Base-by-base conservation (phyloP, 2,797 vertebrate species). In the Spinibarbus caldwelli region DNA sequence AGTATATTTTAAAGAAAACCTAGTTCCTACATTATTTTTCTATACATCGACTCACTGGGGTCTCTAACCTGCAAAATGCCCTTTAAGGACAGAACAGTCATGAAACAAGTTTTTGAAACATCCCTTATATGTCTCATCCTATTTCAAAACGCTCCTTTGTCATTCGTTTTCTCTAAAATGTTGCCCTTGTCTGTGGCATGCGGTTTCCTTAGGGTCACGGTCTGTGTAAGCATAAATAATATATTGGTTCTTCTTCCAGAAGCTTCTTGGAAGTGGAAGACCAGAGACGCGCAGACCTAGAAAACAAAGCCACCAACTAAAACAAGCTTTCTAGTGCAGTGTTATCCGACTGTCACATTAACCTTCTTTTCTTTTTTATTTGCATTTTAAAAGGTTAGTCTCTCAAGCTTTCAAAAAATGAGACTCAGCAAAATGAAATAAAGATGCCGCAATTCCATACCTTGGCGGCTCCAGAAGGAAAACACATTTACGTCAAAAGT, bases 171-270 rank as follows among this genome's bases (percentile, higher is more conserved):
- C 8, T 80, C 34, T 73, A 68, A 43, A 68, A 45, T 54, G 64
- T 21, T 68, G 57, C 23, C 78, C 67, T 52, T 76, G 84, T 64
- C 43, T 21, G 43, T 80, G 59, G 26, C 84, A 81, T 47, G 11
- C 19, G 9, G 80, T 38, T 81, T 76, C 21, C 57, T 66, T 31
- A 38, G 52, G 41, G 15, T 72, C 57, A 54, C 47, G 23, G 62
- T 67, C 36, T 82, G 62, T 57, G 59, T 31, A 67, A 45, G 34
- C 19, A 72, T 82, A 67, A 82, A 86, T 70, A 45, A 59, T 70
- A 62, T 67, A 75, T 70, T 4, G 23, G 6, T 36, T 71, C 52
- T 23, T 76, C 47, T 26, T 49, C 29, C 29, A 47, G 70, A 34
- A 73, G 54, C 29, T n/a, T 59, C 67, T 8, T 47, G 5, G 3